These are phyloP conservation scores for Drymonia ruficornis DNA, from an alignment of 2,888 invertebrate species.

Conservation along the genomic window DNA sequence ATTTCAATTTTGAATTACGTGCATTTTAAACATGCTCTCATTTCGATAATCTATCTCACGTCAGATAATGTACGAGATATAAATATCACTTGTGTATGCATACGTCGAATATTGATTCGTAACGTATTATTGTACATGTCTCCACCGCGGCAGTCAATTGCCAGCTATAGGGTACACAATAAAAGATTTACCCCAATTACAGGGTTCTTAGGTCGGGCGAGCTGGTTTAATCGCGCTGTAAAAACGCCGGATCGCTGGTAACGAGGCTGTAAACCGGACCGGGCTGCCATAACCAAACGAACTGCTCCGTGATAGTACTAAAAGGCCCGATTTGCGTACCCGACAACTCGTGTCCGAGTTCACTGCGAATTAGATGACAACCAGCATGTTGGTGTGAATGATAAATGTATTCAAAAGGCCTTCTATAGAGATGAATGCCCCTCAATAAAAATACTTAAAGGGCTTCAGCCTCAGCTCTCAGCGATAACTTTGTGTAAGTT, in stretches of 20 bases:
- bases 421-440: neutral
- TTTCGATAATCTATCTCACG: conserved; percentile 46
- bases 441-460: neutral
- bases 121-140: conserved; percentile 12
- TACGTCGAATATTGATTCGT: conserved; percentile 7
- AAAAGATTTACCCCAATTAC: conserved; percentile 78
- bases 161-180: conserved; percentile 48
- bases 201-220: conserved; percentile 61
- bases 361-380: conserved; percentile 3
- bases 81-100: too few relatives aligned
- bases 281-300: conserved; percentile 55
- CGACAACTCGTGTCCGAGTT: conserved; percentile 10
- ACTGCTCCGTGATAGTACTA: conserved; percentile 51
- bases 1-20: conserved; percentile 55
- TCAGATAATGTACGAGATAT: conserved; percentile 13
- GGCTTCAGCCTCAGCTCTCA: neutral
- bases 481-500: neutral
- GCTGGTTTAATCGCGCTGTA: conserved; percentile 75
- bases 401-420: conserved; percentile 3
- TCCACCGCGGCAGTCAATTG: conserved; percentile 34
- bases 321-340: conserved; percentile 40
- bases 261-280: conserved; percentile 74
- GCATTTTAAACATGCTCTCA: conserved; percentile 38
- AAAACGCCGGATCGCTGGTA: conserved; percentile 73
- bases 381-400: neutral